Percentiles rank a stretch among this genome's conserved stretches.
phyloP scores from a whole-genome alignment of 35 echinoderm and acorn worm genomes.

The Strongylocentrotus purpuratus region DNA sequence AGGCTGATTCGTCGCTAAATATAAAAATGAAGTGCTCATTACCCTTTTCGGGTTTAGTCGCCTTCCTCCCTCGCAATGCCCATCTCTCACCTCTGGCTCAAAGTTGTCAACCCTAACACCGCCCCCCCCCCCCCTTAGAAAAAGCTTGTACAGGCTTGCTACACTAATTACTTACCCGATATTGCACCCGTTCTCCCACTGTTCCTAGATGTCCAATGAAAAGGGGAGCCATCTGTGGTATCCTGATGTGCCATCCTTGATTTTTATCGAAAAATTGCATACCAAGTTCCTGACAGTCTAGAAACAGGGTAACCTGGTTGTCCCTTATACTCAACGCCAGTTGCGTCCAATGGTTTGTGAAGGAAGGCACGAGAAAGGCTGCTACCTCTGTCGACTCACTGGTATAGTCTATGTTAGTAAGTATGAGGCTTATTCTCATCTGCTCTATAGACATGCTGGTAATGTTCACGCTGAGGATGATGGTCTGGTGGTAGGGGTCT shows the following conservation, averaged over 20 bases:
- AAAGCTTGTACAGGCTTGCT: no score
- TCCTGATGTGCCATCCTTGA: conserved; percentile 44
- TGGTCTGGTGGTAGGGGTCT: background rate
- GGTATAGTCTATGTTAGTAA: conserved; percentile 36
- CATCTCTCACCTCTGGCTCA: no score
- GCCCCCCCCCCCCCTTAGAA: no score
- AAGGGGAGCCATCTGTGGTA: conserved; percentile 46
- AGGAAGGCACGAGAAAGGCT: conserved; percentile 59
- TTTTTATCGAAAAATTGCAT: conserved; percentile 23
- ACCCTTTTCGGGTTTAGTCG: no score
- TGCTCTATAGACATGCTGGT: background rate
- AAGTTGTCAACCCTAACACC: no score
- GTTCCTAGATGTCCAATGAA: conserved; percentile 61
- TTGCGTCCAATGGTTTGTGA: conserved; percentile 58
- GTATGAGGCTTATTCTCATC: conserved; percentile 34
- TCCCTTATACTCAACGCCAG: conserved; percentile 45
- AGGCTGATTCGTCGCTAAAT: no score
- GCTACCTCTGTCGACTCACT: conserved; percentile 10
- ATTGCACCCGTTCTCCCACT: conserved; percentile 21
- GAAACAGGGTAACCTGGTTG: conserved; percentile 54
- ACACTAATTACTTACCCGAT: conserved; percentile 18
- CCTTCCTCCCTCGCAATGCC: no score
- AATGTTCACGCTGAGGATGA: conserved; percentile 62
- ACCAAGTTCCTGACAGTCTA: conserved; percentile 42
- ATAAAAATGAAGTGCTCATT: no score